Conservation (phyloP, 2,888 invertebrate species). For the Campoplex nolae region DNA sequence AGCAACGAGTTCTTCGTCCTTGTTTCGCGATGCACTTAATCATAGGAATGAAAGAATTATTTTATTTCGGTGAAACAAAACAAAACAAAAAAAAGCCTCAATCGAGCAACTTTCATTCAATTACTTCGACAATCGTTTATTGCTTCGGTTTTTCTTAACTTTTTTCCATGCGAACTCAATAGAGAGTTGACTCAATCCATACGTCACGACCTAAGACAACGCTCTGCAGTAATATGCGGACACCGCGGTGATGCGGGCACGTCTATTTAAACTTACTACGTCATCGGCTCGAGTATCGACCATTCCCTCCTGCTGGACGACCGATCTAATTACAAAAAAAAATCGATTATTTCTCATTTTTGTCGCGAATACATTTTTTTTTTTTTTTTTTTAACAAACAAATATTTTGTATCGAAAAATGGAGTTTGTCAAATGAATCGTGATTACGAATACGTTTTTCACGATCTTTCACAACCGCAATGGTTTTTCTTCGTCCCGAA, state of each 20-base stretch:
- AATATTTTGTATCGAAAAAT: neutral
- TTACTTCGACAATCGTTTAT: neutral
- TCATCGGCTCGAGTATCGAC: constrained; percentile 21
- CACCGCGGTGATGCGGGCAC: constrained; percentile 4
- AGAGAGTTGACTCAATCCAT: neutral
- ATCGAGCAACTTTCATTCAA: neutral
- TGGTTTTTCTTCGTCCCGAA: neutral
- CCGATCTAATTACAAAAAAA: neutral
- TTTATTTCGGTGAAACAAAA: neutral
- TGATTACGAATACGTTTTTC: too few species aligned
- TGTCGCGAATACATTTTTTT: neutral
- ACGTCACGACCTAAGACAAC: constrained; percentile 42
- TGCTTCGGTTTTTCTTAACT: neutral
- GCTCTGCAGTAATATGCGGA: constrained; percentile 13
- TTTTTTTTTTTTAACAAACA: neutral
- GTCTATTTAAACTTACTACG: constrained; percentile 39
- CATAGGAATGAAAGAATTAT: constrained; percentile 20
- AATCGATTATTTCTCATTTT: neutral
- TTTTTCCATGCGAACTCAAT: neutral
- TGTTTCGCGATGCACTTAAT: constrained; percentile 1
- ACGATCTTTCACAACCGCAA: neutral
- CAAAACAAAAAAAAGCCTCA: neutral
- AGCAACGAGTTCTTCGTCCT: constrained; percentile 14
- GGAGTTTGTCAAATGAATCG: too few species aligned
- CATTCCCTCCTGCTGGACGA: neutral